These are phyloP conservation scores for Podabrus alpinus DNA, from an alignment of 2,888 invertebrate species.

Conservation along the genomic window DNA sequence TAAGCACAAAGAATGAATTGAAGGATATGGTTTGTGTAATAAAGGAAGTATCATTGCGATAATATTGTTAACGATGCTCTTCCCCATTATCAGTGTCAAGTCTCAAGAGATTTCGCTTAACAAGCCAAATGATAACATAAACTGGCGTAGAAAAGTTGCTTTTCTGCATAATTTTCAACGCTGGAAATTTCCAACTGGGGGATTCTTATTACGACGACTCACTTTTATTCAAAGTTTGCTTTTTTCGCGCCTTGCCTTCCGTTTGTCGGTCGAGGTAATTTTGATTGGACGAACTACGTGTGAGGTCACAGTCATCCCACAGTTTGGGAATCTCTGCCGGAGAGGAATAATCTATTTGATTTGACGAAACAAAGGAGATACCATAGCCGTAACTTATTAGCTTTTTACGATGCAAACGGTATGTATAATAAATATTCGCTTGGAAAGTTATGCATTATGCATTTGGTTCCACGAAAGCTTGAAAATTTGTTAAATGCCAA, in stretches of 20 bases:
- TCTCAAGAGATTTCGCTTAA: neutral
- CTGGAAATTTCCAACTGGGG: too few relatives aligned
- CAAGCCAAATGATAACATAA: constrained; percentile 1
- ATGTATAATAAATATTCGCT: neutral
- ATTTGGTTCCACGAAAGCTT: neutral
- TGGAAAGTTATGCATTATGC: neutral
- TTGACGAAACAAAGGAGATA: neutral
- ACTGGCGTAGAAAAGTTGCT: neutral
- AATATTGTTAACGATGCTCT: constrained; percentile 36
- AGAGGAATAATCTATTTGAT: too few relatives aligned
- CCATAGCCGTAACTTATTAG: neutral
- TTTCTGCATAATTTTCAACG: neutral
- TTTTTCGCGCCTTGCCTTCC: neutral
- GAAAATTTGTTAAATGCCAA: neutral
- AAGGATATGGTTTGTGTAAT: constrained; percentile 25
- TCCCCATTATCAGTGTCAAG: constrained; percentile 20
- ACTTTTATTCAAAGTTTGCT: too few relatives aligned
- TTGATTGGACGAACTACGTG: too few relatives aligned
- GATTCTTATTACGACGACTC: too few relatives aligned
- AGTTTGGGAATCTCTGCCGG: neutral
- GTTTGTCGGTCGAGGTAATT: too few relatives aligned
- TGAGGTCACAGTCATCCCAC: too few relatives aligned
- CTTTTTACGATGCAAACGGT: neutral
- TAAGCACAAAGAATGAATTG: constrained; percentile 22
- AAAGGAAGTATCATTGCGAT: constrained; percentile 32